Evolutionary conservation across 2,797 vertebrate genomes (phyloP).

Genomic region (Taenioides sp.): DNA sequence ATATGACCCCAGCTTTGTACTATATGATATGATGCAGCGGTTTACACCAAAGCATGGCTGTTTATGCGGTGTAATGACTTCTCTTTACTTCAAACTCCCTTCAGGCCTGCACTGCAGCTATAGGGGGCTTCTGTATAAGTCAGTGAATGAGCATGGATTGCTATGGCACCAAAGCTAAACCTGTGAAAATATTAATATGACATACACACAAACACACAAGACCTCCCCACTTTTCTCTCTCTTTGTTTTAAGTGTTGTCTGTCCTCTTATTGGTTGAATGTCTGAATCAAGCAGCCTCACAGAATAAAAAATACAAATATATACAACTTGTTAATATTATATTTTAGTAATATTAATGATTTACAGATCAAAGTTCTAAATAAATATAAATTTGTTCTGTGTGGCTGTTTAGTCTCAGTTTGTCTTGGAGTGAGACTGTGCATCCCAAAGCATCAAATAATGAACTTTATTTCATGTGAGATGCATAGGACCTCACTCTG

Average conservation of each 20-base stretch:
- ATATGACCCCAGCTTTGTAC: constrained; percentile 67
- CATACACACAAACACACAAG: constrained; percentile 54
- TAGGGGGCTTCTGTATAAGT: constrained; percentile 37
- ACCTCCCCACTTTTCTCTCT: constrained; percentile 37
- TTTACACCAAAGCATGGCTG: constrained; percentile 74
- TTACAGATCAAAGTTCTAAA: constrained; percentile 2
- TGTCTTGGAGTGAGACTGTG: constrained; percentile 59
- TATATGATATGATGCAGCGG: constrained; percentile 75
- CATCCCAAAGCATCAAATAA: constrained; percentile 57
- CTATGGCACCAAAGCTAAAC: constrained; percentile 51
- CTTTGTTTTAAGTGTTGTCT: constrained; percentile 47
- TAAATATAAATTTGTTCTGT: constrained; percentile 45
- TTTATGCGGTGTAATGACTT: constrained; percentile 53
- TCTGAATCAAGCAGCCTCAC: constrained; percentile 68
- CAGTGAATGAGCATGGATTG: constrained; percentile 67
- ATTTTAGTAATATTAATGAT: neutral
- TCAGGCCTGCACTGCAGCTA: constrained; percentile 61
- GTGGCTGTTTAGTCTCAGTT: constrained; percentile 48
- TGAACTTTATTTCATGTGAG: constrained; percentile 47
- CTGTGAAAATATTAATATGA: constrained; percentile 44
- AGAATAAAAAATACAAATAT: constrained; percentile 43
- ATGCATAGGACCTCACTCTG: constrained; percentile 52
- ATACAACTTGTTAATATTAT: neutral
- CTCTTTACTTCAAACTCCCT: constrained; percentile 58
- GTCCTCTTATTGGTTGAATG: constrained; percentile 47